Base-by-base conservation (phyloP, 2,888 invertebrate genomes). In the Mesorhabditis spiculigera region DNA sequence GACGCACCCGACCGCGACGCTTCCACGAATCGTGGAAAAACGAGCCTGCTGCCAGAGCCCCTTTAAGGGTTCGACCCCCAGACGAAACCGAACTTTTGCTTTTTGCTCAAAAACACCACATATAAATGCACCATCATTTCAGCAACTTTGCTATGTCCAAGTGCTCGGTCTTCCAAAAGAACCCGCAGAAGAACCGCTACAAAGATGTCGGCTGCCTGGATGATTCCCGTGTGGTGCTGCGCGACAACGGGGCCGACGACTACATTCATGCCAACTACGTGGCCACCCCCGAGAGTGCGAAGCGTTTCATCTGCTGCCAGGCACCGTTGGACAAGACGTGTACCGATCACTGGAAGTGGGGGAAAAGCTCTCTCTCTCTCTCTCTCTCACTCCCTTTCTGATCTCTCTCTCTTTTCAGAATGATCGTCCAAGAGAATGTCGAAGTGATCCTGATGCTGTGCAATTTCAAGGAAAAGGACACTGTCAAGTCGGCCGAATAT, bases 251-350 rank as follows among this genome's bases (percentile, higher is more conserved):
- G 68, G 68, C 69, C 4, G 72, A 71, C 66, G 76, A 78, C 63
- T 78, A 78, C 72, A 75, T 78, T 50, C 78, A 78, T 61, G 78
- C 74, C 6, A 78, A 78, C 72, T 78, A 72, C 71, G 78, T 78
- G 61, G 63, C 72, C 43, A 73, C 73, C 13, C 73, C 76, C 8
- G 45, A 62, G 42, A 69, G 68, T 42, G 68, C 73, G 6, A 73
- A 74, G 65, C 71, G 76, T 5, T 78, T 78, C 73, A 78, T 78
- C 67, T 78, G 78, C 64, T 41, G 45, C 45, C 69, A 76, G 70
- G 78, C 76, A 45, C 78, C 78, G n/a, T 42, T 78, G 67, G 74
- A 73, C 66, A 74, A 73, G 68, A 78, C 78, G 5, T 73, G 73
- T 44, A 67, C 73, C 66, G 78, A 78, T 65, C 76, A 75, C 45